Conservation (phyloP, 1,140 invertebrate species). For the Mesaphorura yosii region DNA sequence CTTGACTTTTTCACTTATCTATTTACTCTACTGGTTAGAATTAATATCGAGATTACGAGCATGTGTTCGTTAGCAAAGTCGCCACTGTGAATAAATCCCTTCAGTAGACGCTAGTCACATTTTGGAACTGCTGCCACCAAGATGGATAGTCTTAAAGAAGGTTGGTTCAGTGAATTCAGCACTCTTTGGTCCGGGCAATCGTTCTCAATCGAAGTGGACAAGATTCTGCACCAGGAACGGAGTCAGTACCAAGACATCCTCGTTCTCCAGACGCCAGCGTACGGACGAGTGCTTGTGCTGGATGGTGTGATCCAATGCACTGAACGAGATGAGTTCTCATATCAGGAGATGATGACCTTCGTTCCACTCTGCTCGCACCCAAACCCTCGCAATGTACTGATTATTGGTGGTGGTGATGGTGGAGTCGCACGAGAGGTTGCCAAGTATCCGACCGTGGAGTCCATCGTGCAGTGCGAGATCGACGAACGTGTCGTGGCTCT, state of each 20-base stretch:
- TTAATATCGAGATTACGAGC: too few relatives aligned
- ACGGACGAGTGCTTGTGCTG: conserved; percentile 78
- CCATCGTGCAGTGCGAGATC: conserved; percentile 88
- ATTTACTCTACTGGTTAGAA: too few relatives aligned
- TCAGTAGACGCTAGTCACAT: too few relatives aligned
- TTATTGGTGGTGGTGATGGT: conserved; percentile 89
- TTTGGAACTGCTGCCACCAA: background rate
- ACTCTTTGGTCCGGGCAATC: conserved; percentile 83
- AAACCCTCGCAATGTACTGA: conserved; percentile 74
- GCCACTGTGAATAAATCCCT: too few relatives aligned
- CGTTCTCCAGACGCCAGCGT: conserved; percentile 77
- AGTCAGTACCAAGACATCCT: conserved; percentile 83
- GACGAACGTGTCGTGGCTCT: conserved; percentile 83
- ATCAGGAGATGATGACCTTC: conserved; percentile 97
- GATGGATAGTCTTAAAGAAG: conserved; percentile 56
- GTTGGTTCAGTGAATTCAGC: conserved; percentile 84
- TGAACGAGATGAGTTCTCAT: conserved; percentile 90
- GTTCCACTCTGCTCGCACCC: conserved; percentile 82
- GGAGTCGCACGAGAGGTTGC: conserved; percentile 89
- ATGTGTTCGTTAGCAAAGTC: too few relatives aligned
- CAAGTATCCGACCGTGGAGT: conserved; percentile 80
- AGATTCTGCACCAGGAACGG: conserved; percentile 66
- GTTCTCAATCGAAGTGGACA: conserved; percentile 76
- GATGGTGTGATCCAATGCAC: conserved; percentile 97
- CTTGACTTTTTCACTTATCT: too few relatives aligned